Evolutionary conservation across 2,797 vertebrate species (phyloP).

Genomic region (Acanthurus tractus): DNA sequence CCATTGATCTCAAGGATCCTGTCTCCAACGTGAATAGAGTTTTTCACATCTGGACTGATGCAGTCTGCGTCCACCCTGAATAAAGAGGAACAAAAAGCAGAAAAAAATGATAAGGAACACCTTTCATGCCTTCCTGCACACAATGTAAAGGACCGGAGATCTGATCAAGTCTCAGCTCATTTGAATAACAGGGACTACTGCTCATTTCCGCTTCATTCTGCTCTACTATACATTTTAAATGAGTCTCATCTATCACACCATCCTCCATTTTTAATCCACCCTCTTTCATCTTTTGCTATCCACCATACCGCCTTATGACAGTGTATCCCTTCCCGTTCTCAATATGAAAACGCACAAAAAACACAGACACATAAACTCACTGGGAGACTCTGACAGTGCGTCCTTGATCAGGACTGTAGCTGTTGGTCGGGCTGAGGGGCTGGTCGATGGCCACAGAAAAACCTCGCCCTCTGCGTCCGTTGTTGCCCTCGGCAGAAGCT

Average conservation of each 20-base stretch:
- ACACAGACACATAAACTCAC: slow-evolving; percentile 83
- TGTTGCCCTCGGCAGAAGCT: slow-evolving; percentile 85
- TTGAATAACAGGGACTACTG: slow-evolving; percentile 40
- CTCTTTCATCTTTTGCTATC: slow-evolving; percentile 21
- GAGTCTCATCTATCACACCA: slow-evolving; percentile 40
- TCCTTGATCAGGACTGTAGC: slow-evolving; percentile 87
- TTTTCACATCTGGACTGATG: slow-evolving; percentile 97
- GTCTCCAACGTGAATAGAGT: slow-evolving; percentile 96
- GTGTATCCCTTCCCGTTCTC: neutral
- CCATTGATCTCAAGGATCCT: slow-evolving; percentile 98
- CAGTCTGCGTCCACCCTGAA: slow-evolving; percentile 92
- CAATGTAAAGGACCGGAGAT: neutral
- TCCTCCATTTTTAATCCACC: slow-evolving; percentile 13
- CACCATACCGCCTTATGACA: neutral
- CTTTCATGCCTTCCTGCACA: slow-evolving; percentile 19
- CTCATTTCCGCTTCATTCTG: slow-evolving; percentile 33
- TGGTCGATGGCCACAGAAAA: slow-evolving; percentile 95
- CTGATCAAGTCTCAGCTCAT: slow-evolving; percentile 35
- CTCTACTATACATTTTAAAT: slow-evolving; percentile 48
- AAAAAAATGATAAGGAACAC: neutral
- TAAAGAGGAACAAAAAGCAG: slow-evolving; percentile 17
- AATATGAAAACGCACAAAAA: neutral
- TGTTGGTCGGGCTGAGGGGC: slow-evolving; percentile 81
- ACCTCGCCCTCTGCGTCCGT: slow-evolving; percentile 88
- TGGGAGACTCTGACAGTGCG: slow-evolving; percentile 93